A percentile compares a stretch with the other conserved stretches of the same genome.
phyloP scores from a whole-genome alignment of 2,888 invertebrate genomes.

The Orthonychiurus folsomi region DNA sequence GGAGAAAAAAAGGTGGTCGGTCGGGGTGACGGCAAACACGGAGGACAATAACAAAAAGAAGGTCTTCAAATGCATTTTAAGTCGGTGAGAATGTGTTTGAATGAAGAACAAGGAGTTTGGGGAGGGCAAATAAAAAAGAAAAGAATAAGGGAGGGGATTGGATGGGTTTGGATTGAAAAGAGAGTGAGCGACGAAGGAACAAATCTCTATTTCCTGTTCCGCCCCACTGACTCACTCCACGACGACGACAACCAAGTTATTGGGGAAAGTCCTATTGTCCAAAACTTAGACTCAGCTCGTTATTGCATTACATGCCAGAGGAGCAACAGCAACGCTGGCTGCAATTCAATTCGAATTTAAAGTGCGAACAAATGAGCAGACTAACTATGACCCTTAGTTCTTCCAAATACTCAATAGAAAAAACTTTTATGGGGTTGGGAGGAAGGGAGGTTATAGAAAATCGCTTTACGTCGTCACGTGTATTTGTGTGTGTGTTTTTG shows the following conservation, averaged over 20 bases:
- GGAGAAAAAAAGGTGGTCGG: too few species aligned
- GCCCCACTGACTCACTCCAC: constrained; percentile 3
- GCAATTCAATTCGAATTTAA: constrained; percentile 30
- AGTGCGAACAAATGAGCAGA: constrained; percentile 28
- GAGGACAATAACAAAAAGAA: not conserved
- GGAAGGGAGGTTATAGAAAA: too few species aligned
- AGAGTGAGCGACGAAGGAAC: not conserved
- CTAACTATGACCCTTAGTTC: constrained; percentile 12
- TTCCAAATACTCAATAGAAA: constrained; percentile 10
- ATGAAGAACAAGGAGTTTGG: not conserved
- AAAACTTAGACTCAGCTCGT: constrained; percentile 17
- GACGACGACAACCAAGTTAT: too few species aligned
- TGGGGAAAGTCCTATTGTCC: constrained; percentile 28
- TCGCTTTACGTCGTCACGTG: too few species aligned
- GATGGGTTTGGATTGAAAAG: constrained; percentile 2
- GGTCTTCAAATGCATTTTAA: not conserved
- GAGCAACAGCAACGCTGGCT: constrained; percentile 13
- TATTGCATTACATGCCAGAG: constrained; percentile 22
- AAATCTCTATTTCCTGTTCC: too few species aligned
- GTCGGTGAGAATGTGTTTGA: not conserved
- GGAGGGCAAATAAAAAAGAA: not conserved
- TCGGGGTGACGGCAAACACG: not conserved
- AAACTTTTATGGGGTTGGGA: too few species aligned
- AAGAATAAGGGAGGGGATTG: not conserved
- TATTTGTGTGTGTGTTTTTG: too few species aligned